Evolutionary conservation across 35 echinoderm and acorn worm species (phyloP).

Genomic region (Apostichopus parvimensis): DNA sequence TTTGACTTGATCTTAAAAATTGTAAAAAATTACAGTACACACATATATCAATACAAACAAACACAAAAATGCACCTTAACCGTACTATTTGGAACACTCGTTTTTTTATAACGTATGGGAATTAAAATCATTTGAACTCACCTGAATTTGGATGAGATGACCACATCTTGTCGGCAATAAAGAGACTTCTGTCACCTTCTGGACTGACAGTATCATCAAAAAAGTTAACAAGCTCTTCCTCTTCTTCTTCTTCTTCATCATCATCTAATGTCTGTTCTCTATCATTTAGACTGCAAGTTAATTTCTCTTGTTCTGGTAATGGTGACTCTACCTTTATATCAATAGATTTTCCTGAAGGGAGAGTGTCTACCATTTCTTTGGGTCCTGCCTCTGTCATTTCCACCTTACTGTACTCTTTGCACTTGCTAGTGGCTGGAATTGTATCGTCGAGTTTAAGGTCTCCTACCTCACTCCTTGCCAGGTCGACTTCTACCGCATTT

Average conservation of each 20-base stretch:
- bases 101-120: too few relatives aligned
- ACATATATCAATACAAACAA: too few relatives aligned
- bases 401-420: not conserved
- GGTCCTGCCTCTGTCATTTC: not conserved
- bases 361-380: not conserved
- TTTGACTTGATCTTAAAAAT: too few relatives aligned
- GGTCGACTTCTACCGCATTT: too few relatives aligned
- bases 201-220: not conserved
- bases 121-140: not conserved
- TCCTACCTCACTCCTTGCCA: too few relatives aligned
- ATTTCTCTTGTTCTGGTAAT: not conserved
- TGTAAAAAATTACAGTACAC: too few relatives aligned
- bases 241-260: not conserved
- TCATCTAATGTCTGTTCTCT: not conserved
- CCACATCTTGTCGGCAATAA: not conserved
- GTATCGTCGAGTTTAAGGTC: too few relatives aligned
- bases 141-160: not conserved
- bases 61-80: too few relatives aligned
- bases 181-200: not conserved
- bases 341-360: not conserved
- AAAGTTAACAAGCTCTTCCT: not conserved
- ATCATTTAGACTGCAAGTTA: not conserved
- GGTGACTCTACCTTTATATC: not conserved
- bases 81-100: too few relatives aligned
- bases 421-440: too few relatives aligned